Percentiles rank a stretch among this genome's conserved stretches.
Evolutionary conservation across 2,113 vertebrate species (phyloP).

Genomic region (Aegithalos caudatus): DNA sequence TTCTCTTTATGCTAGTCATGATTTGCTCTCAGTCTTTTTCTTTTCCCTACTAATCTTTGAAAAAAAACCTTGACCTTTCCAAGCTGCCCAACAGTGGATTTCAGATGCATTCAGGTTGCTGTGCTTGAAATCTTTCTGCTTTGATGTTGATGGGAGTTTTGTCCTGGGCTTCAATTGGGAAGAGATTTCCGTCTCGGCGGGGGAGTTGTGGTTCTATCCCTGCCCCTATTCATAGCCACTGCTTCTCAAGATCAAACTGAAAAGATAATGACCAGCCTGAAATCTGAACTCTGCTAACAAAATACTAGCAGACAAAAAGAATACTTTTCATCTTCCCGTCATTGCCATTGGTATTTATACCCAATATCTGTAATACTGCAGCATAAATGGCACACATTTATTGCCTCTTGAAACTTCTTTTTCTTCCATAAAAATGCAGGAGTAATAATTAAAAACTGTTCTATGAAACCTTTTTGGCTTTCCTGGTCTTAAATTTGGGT

Average conservation of each 20-base stretch:
- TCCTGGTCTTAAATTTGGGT: background rate
- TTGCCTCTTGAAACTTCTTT: background rate
- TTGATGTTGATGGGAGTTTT: constrained; percentile 13
- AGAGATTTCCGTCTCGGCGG: background rate
- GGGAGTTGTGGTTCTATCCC: background rate
- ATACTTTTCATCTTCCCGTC: background rate
- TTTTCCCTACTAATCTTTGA: background rate
- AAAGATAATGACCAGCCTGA: constrained; percentile 5
- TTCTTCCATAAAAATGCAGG: background rate
- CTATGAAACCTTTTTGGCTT: background rate
- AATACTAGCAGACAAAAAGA: background rate
- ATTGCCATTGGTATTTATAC: background rate
- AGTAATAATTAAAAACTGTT: background rate
- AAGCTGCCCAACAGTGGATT: background rate
- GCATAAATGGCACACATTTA: background rate
- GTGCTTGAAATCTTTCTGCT: background rate
- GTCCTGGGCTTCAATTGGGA: background rate
- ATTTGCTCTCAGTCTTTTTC: background rate
- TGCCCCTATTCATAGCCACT: background rate
- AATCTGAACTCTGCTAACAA: background rate
- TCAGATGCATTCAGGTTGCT: background rate
- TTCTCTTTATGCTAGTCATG: background rate
- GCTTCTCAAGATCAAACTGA: constrained; percentile 1
- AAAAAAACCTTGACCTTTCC: background rate
- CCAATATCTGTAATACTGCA: background rate